Evolutionary conservation across 2,113 vertebrate species (phyloP), one percentile per base, ranked within the genome.

Genomic region (Hypomesus transpacificus): DNA sequence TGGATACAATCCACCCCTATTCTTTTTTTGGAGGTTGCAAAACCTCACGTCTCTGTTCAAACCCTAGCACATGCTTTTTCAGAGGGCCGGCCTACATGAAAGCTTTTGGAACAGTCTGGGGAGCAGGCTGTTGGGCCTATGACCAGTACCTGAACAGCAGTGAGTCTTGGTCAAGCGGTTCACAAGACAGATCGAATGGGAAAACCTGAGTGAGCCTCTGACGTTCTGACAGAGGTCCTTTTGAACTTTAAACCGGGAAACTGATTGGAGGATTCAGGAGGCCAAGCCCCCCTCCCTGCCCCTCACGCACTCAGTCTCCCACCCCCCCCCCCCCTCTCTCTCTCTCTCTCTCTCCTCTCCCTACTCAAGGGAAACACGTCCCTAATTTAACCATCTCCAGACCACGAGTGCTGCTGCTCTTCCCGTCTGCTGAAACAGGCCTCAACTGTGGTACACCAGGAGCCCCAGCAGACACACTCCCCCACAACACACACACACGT

Each of bases 231-330:
- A 28, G 13, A 59, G 76, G 64, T 75, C 46, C 63, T 39, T 66
- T 69, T 82, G 80, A 84, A 88, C 75, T 83, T 76, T 85, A 77
- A 31, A 82, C 56, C 80, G 84, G 82, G 82, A 84, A 80, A 82
- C 83, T 86, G 81, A 82, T 66, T 59, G 21, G 57, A 59, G 20
- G 24, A 59, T 6, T 59, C 57, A 8, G 24, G 24, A 61, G 58
- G 52, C 52, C 52, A 4, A 14, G 13, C 52, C 17, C 52, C 52
- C 1, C 11, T 53, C 53, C n/a, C 53, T 4, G 14, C 53, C 5
- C 16, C 53, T 56, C 14, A 18, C 6, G 5, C 53, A 18, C 53
- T 56, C 53, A n/a, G 4, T 56, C 53, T 56, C 3, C n/a, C 52
- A 3, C 52, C 17, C 52, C 17, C 53, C n/a, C 53, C n/a, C 53